A percentile compares a stretch with the other conserved stretches of the same genome.
Conservation (phyloP, 1,140 invertebrate species). For the Neodiprion lecontei region DNA sequence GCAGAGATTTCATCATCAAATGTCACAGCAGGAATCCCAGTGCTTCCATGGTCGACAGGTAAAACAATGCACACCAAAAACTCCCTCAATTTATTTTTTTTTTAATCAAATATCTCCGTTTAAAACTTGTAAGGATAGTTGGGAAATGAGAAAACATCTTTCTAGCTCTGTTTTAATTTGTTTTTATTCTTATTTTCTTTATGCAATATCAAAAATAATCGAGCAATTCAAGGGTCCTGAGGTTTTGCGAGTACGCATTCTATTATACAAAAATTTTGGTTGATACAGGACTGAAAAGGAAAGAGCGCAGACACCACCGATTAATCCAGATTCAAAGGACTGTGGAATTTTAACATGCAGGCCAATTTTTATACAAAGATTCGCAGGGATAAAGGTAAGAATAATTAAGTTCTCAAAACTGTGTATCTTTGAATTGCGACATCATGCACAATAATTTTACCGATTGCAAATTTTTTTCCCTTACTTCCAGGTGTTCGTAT, state of each 20-base stretch:
- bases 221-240: not conserved
- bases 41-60: constrained; percentile 74
- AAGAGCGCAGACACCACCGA: constrained; percentile 66
- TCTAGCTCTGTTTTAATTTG: constrained; percentile 15
- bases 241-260: not conserved
- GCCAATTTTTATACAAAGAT: constrained; percentile 80
- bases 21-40: constrained; percentile 82
- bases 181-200: constrained; percentile 30
- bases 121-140: not conserved
- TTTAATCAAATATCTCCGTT: not conserved
- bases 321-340: constrained; percentile 74
- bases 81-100: not conserved
- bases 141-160: constrained; percentile 10
- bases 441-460: not conserved
- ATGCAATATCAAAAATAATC: constrained; percentile 48
- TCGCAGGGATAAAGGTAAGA: constrained; percentile 81
- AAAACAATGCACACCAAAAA: constrained; percentile 33
- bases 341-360: constrained; percentile 85
- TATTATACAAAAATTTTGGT: not conserved
- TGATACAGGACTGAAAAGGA: constrained; percentile 61
- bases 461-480: constrained; percentile 29
- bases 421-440: constrained; percentile 14
- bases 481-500: constrained; percentile 82
- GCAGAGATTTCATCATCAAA: constrained; percentile 69
- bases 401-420: constrained; percentile 8